Evolutionary conservation across 2,797 vertebrate genomes (phyloP).

Genomic region (Anabacerthia variegaticeps): DNA sequence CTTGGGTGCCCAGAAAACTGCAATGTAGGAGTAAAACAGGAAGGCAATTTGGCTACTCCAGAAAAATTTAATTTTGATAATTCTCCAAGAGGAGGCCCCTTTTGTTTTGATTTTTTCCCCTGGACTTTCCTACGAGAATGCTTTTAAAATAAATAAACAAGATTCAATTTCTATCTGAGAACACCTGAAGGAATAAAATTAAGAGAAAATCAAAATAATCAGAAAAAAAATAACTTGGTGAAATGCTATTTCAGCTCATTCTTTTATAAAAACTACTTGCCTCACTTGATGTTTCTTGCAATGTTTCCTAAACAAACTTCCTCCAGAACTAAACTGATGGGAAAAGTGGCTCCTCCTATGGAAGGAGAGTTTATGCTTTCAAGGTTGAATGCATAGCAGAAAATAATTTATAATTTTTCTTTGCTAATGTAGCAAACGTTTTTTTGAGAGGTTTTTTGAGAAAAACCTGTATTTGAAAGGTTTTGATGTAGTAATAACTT

Average conservation of each 20-base stretch:
- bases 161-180: background rate
- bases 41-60: slow-evolving; percentile 57
- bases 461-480: background rate
- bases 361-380: background rate
- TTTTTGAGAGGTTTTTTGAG: background rate
- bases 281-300: background rate
- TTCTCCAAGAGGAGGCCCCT: slow-evolving; percentile 63
- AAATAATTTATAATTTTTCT: background rate
- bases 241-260: background rate
- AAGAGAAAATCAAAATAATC: background rate
- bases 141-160: slow-evolving; percentile 54
- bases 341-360: background rate
- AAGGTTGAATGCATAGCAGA: background rate
- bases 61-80: slow-evolving; percentile 80
- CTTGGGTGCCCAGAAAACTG: slow-evolving; percentile 41
- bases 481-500: background rate
- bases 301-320: background rate
- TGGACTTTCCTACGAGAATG: slow-evolving; percentile 73
- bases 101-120: slow-evolving; percentile 52
- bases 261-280: background rate
- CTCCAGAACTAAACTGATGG: background rate
- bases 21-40: slow-evolving; percentile 71
- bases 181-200: background rate
- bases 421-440: background rate
- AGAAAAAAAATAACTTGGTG: background rate